These are phyloP conservation scores for Phainopepla nitens DNA, from an alignment of 2,113 vertebrate genomes.

Conservation along the genomic window DNA sequence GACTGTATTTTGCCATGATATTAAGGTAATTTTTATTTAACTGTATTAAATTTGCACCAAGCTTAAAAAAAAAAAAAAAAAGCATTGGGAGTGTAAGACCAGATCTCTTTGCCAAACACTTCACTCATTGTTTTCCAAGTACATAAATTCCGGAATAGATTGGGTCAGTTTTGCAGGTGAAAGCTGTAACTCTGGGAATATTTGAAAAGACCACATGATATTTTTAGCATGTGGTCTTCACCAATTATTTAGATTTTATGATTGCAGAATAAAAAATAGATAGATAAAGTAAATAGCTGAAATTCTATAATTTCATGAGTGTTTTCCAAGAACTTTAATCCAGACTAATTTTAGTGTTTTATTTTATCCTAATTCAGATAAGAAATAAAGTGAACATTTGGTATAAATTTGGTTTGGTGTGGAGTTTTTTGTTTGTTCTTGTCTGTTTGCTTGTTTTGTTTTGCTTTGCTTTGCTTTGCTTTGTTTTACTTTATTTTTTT, in stretches of 20 bases:
- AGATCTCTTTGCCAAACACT: not conserved
- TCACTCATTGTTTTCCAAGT: not conserved
- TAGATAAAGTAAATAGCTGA: not conserved
- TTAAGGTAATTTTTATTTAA: not conserved
- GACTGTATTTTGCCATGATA: not conserved
- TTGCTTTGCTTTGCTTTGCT: not conserved
- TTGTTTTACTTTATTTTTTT: too few relatives aligned
- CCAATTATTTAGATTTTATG: not conserved
- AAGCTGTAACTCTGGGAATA: not conserved
- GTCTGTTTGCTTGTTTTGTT: not conserved
- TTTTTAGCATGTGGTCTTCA: not conserved
- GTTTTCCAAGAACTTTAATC: not conserved
- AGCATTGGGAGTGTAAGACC: not conserved
- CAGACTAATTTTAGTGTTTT: not conserved
- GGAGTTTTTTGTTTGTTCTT: too few relatives aligned
- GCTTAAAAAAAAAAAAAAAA: not conserved
- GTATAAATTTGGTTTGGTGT: not conserved
- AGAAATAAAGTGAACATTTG: not conserved
- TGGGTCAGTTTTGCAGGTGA: not conserved
- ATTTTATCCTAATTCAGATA: not conserved
- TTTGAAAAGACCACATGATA: not conserved
- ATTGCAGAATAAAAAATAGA: not conserved
- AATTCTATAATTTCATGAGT: not conserved
- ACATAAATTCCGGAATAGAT: not conserved
- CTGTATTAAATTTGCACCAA: not conserved